A percentile compares a stretch with the other conserved stretches of the same genome.
phyloP scores from a whole-genome alignment of 2,113 vertebrate species.

The Hemicordylus capensis region DNA sequence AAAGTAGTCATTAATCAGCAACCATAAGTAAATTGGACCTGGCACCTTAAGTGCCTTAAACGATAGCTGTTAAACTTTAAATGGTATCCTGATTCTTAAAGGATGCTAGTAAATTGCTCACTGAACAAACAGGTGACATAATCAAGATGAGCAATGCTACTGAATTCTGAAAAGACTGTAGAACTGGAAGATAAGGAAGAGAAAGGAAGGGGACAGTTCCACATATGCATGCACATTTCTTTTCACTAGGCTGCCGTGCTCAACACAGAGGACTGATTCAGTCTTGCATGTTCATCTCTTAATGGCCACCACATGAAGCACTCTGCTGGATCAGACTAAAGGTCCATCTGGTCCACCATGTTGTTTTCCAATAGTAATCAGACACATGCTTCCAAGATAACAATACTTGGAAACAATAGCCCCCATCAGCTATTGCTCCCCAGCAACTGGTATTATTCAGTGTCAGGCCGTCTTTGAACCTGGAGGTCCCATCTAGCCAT shows the following conservation, averaged over 20 bases:
- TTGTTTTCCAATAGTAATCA: too few species aligned
- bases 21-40: conserved; percentile 69
- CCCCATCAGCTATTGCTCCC: too few species aligned
- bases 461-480: too few species aligned
- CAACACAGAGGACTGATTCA: background rate
- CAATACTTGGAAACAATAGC: too few species aligned
- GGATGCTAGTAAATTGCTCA: conserved; percentile 59
- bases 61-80: conserved; percentile 67
- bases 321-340: background rate
- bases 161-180: conserved; percentile 33
- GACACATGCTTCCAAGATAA: too few species aligned
- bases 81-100: conserved; percentile 68
- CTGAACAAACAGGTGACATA: conserved; percentile 60
- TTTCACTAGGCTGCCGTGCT: too few species aligned
- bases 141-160: conserved; percentile 59
- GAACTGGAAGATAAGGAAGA: background rate
- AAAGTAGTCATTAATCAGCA: conserved; percentile 64
- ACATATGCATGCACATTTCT: background rate
- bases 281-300: background rate
- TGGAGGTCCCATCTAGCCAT: too few species aligned
- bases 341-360: background rate
- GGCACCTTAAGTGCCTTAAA: conserved; percentile 74
- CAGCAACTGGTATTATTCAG: too few species aligned
- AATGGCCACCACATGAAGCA: background rate
- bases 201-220: background rate